Evolutionary conservation across 2,797 vertebrate genomes (phyloP).

Genomic region (Etheostoma perlongum): DNA sequence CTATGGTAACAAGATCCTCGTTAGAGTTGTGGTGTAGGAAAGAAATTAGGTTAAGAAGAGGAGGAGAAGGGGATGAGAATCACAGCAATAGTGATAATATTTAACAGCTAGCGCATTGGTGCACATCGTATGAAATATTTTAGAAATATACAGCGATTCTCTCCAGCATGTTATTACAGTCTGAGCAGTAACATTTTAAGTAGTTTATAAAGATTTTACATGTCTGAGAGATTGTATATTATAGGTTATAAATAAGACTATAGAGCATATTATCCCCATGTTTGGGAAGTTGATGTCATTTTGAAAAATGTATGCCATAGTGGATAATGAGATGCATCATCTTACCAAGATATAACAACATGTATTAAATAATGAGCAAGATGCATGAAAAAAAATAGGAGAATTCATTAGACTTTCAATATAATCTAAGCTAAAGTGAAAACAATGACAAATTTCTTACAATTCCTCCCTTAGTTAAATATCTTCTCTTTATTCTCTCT

Average conservation of each 20-base stretch:
- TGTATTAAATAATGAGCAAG: neutral
- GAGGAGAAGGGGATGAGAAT: slow-evolving; percentile 1
- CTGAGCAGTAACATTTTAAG: neutral
- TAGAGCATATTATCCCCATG: neutral
- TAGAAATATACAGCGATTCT: neutral
- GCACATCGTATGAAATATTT: neutral
- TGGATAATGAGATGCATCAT: neutral
- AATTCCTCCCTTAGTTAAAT: slow-evolving; percentile 6
- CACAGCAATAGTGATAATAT: slow-evolving; percentile 2
- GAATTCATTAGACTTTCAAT: neutral
- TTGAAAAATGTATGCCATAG: neutral
- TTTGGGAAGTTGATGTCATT: neutral
- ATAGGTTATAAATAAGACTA: neutral
- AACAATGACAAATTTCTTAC: neutral
- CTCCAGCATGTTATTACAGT: neutral
- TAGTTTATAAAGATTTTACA: neutral
- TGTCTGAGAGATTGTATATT: neutral
- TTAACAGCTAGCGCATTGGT: slow-evolving; percentile 2
- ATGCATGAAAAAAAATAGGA: neutral
- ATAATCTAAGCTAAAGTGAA: neutral
- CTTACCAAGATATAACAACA: neutral
- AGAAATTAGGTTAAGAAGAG: slow-evolving; percentile 26
- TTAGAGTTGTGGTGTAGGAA: slow-evolving; percentile 8
- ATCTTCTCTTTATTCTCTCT: slow-evolving; percentile 24
- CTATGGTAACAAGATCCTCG: slow-evolving; percentile 33